A percentile compares a stretch with the other conserved stretches of the same genome.
Conservation (phyloP, 1,140 invertebrate genomes). For the Neocloeon triangulifer region DNA sequence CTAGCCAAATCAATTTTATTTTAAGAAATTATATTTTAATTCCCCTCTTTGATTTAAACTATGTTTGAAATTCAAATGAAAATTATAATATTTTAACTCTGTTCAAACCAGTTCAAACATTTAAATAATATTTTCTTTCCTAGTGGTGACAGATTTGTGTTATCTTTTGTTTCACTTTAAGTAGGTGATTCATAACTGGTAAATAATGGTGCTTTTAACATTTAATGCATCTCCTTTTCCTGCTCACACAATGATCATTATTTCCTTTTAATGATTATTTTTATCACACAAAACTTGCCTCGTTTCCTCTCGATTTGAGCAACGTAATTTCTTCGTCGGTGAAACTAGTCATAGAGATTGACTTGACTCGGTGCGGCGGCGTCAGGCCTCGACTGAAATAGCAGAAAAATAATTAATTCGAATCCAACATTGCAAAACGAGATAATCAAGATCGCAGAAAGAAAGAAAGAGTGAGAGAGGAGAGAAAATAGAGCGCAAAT, state of each 20-base stretch:
- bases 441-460: conserved; percentile 1
- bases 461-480: conserved; percentile 3
- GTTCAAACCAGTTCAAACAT: too few relatives aligned
- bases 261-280: neutral
- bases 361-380: conserved; percentile 92
- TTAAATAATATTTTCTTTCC: too few relatives aligned
- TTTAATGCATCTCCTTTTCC: neutral
- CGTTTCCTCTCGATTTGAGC: conserved; percentile 75
- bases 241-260: neutral
- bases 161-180: too few relatives aligned
- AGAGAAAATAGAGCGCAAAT: neutral
- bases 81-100: too few relatives aligned
- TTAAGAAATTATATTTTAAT: too few relatives aligned
- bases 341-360: conserved; percentile 96
- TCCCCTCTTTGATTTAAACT: too few relatives aligned
- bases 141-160: too few relatives aligned
- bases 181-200: too few relatives aligned
- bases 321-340: conserved; percentile 87
- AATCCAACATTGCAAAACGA: neutral
- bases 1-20: too few relatives aligned
- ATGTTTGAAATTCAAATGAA: too few relatives aligned
- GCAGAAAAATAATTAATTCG: conserved; percentile 13
- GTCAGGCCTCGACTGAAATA: conserved; percentile 78
- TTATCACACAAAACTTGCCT: conserved; percentile 23
- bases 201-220: conserved; percentile 1